Evolutionary conservation across 2,888 invertebrate species (phyloP).

Genomic region (Julus scanicus): DNA sequence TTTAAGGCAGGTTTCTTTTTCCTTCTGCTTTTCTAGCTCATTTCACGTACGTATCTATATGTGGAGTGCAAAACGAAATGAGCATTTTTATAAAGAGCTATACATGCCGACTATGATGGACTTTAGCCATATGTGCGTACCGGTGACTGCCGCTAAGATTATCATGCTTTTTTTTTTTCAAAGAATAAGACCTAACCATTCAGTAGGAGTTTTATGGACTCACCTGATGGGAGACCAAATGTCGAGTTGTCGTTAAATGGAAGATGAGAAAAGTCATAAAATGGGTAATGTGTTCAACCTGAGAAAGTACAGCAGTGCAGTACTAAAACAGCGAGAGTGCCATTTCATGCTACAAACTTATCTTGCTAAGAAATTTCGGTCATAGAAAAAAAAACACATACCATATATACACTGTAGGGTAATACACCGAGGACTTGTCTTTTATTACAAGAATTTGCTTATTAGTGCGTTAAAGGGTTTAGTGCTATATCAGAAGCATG

Average conservation of each 20-base stretch:
- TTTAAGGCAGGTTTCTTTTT: constrained; percentile 7
- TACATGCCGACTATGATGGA: background rate
- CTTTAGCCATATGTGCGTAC: constrained; percentile 13
- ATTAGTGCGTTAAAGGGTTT: background rate
- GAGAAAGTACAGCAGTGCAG: constrained; percentile 22
- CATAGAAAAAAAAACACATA: constrained; percentile 1
- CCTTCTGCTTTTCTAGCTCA: background rate
- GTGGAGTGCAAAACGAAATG: constrained; percentile 32
- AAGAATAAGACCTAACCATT: constrained; percentile 25
- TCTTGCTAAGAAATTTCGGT: constrained; percentile 16
- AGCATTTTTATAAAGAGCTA: constrained; percentile 42
- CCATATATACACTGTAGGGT: too few species aligned
- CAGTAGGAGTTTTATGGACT: constrained; percentile 36
- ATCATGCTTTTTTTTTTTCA: constrained; percentile 2
- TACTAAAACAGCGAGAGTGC: constrained; percentile 6
- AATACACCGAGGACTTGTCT: background rate
- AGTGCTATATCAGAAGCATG: constrained; percentile 4
- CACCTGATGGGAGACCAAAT: constrained; percentile 39
- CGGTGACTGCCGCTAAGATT: background rate
- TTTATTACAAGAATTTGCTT: constrained; percentile 1
- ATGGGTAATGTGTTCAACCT: constrained; percentile 42
- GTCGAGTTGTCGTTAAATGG: constrained; percentile 39
- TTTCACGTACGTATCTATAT: constrained; percentile 17
- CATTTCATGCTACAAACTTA: constrained; percentile 13
- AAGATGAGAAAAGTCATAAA: constrained; percentile 39